Percentiles rank a stretch among this genome's conserved stretches.
Evolutionary conservation across 1,140 invertebrate species (phyloP).

Genomic region (Catajapyx aquilonaris): DNA sequence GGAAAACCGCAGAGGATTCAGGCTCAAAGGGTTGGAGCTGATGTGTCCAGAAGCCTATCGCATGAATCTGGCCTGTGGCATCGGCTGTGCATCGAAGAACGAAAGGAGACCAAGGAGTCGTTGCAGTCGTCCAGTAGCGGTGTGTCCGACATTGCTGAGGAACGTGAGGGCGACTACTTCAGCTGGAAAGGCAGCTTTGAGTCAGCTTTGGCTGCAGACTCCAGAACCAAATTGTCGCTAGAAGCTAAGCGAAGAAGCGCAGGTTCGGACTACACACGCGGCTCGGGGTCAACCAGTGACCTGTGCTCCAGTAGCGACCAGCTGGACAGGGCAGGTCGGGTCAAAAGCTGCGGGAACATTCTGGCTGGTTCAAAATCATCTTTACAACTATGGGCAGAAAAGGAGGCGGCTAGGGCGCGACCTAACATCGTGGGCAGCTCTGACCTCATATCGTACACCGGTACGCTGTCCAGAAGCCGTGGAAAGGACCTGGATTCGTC

Average conservation of each 20-base stretch:
- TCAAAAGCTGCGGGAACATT: conserved; percentile 59
- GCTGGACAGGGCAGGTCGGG: conserved; percentile 26
- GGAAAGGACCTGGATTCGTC: background rate
- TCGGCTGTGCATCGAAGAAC: conserved; percentile 3
- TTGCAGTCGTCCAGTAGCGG: conserved; percentile 21
- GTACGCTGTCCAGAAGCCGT: background rate
- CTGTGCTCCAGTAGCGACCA: conserved; percentile 11
- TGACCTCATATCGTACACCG: background rate
- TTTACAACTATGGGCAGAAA: background rate
- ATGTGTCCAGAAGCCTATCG: background rate
- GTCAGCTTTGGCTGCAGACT: conserved; percentile 62
- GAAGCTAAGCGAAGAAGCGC: conserved; percentile 46
- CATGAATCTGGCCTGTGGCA: conserved; percentile 1
- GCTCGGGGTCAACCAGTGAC: conserved; percentile 11
- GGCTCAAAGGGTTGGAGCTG: too few species aligned
- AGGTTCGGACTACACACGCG: conserved; percentile 39
- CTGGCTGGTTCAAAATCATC: background rate
- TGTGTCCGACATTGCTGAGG: conserved; percentile 32
- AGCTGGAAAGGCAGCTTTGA: conserved; percentile 79
- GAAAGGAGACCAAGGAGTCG: conserved; percentile 7
- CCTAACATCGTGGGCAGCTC: background rate
- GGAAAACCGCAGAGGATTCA: too few species aligned
- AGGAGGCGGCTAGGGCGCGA: background rate
- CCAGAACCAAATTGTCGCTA: conserved; percentile 48
- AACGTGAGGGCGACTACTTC: conserved; percentile 62